These are phyloP conservation scores for Carassius carassius DNA, from an alignment of 2,113 vertebrate species.

Conservation along the genomic window DNA sequence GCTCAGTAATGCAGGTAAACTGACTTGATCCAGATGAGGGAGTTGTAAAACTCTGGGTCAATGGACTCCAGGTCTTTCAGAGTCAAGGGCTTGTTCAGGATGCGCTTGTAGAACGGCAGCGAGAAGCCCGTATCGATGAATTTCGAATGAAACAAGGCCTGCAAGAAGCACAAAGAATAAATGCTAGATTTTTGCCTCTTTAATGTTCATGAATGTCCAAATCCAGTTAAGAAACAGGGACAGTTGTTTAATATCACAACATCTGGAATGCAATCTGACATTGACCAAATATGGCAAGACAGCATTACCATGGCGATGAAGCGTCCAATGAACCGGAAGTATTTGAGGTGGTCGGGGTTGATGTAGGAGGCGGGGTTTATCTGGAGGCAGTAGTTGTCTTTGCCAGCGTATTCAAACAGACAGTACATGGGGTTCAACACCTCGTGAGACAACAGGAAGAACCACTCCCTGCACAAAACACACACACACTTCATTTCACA, in stretches of 20 bases:
- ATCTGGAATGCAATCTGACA: neutral
- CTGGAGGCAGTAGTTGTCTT: slow-evolving; percentile 98
- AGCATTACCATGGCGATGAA: slow-evolving; percentile 96
- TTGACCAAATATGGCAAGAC: neutral
- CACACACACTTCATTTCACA: neutral
- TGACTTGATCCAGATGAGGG: slow-evolving; percentile 99
- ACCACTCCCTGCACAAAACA: neutral
- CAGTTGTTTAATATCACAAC: neutral
- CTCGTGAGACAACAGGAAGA: slow-evolving; percentile 65
- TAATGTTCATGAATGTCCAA: no score
- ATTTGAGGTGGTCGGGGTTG: slow-evolving; percentile 98
- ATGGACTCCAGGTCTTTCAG: slow-evolving; percentile 98
- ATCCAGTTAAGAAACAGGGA: neutral
- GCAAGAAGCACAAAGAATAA: slow-evolving; percentile 1
- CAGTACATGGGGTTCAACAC: slow-evolving; percentile 99
- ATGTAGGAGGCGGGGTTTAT: slow-evolving; percentile 99
- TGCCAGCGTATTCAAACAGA: slow-evolving; percentile 98
- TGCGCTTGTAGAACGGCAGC: slow-evolving; percentile 96
- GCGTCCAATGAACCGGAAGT: slow-evolving; percentile 96
- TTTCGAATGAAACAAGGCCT: slow-evolving; percentile 97
- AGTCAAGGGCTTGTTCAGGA: slow-evolving; percentile 91
- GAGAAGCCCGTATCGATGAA: slow-evolving; percentile 99
- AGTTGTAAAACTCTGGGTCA: slow-evolving; percentile 99
- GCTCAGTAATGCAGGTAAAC: slow-evolving; percentile 57
- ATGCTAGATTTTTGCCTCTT: neutral